Evolutionary conservation across 1,140 invertebrate genomes (phyloP), one percentile per base, ranked within the genome.

Genomic region (Dysdera silvatica): DNA sequence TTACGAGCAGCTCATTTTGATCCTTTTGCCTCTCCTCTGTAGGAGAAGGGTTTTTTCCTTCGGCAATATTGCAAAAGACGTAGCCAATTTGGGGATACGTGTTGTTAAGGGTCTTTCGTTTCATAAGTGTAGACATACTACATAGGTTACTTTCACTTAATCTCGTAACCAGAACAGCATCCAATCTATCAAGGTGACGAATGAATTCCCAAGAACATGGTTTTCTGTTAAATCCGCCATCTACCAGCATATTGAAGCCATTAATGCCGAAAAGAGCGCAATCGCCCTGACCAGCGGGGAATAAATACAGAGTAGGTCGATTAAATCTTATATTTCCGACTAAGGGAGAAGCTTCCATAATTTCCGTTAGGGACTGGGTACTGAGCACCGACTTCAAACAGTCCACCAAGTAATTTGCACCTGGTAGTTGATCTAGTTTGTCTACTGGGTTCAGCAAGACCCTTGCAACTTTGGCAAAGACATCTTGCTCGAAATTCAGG

Each of bases 151-250:
- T 89, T 76, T 92, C 90, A 74, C 93, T 94, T 48, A 96, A 80
- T 69, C 93, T 82, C 4, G 93, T 96, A 73, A 97, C 82, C 23
- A 98, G 80, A 23, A 97, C 87, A 16, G 93, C 92, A 77, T 97
- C 95, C 55, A 98, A 81, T 24, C 93, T 81, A 77, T 98, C 93
- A 56, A 98, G 77, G 76, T 97, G 94, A 20, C 93, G 82, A 0
- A 89, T 87, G 75, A 97, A 97, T 74, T 96, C 91, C 95, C 95
- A 98, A 78, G 95, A 97, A 73, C 92, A 96, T 0, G 92, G 86
- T 73, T 92, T 94, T 59, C 91, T 83, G 49, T 88, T 89, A 75
- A 92, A 96, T 0, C 95, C 95, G 61, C 93, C 93, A 78, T 97
- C 93, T 14, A 97, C 84, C 4, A 98, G 82, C 88, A 98, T 94